Base-by-base conservation (phyloP, 2,113 vertebrate genomes). In the Triplophysa rosa region DNA sequence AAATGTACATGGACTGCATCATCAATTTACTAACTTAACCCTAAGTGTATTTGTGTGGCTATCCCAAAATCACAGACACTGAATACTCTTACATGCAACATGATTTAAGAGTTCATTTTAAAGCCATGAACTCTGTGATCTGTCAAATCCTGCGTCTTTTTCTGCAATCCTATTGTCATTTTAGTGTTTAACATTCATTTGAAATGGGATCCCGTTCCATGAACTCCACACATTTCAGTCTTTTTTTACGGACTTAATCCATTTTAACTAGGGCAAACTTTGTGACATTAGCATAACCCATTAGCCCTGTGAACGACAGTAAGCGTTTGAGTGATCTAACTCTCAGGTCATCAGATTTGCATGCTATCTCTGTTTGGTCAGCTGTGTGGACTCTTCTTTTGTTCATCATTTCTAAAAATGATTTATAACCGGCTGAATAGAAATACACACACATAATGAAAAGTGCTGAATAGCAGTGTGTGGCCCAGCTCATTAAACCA, bases 401-500 rank as follows among this genome's bases (percentile, higher is more conserved):
- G 33, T 69, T 66, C 80, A 65, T 66, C 80, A 65, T 81, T 61
- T 49, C 71, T 61, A 14, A 63, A 29, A n/a, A n/a, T 80, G 58
- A 78, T 83, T 83, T 83, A 86, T 82, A 62, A 78, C 63, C 21
- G 12, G 29, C 78, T 64, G 79, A 79, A 84, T 24, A 78, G 45
- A 80, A 80, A 65, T 16, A 68, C 49, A 82, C 59, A 68, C 16
- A 66, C 65, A 52, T 81, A 82, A 79, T 72, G 19, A 61, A 73
- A 73, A 73, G 56, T 61, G 56, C 56, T 42, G 56, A 61, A 73
- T 37, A 77, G 80, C 79, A 45, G 65, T 67, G 69, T 37, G 29
- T 24, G 54, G 13, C 69, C 54, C n/a, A 76, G 64, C 78, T 80
- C 78, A 84, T 86, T 87, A 87, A 88, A 86, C 70, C 66, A 40